Percentiles rank a stretch among this genome's conserved stretches.
These are phyloP conservation scores for Caenorhabditis afra DNA, from an alignment of 2,888 invertebrate genomes.

Conservation along the genomic window DNA sequence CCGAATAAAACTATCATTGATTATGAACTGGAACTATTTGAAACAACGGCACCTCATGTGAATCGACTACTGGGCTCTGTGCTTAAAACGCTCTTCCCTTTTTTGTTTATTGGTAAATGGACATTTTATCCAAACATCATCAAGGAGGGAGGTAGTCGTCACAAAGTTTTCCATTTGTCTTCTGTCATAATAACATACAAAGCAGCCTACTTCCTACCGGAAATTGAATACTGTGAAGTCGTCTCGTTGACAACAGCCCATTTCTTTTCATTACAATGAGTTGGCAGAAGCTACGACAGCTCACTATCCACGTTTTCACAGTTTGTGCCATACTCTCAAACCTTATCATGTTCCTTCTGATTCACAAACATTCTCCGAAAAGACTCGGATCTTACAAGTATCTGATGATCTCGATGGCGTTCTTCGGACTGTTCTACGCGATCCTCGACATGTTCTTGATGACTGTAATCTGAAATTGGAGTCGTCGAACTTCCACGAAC, in stretches of 20 bases:
- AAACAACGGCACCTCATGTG: slow-evolving; percentile 47
- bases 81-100: not conserved
- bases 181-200: too few species aligned
- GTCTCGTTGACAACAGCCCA: too few species aligned
- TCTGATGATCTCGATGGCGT: not conserved
- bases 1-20: too few species aligned
- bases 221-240: too few species aligned
- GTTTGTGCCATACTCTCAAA: slow-evolving; percentile 14
- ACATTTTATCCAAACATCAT: too few species aligned
- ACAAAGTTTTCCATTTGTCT: too few species aligned
- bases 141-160: too few species aligned
- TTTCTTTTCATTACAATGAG: slow-evolving; percentile 25
- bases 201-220: too few species aligned
- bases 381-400: slow-evolving; percentile 29
- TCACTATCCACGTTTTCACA: slow-evolving; percentile 4
- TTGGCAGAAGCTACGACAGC: not conserved
- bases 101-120: slow-evolving; percentile 7
- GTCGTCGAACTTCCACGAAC: not conserved
- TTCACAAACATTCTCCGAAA: slow-evolving; percentile 37
- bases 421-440: slow-evolving; percentile 16
- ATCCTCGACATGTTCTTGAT: slow-evolving; percentile 21
- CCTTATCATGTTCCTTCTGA: slow-evolving; percentile 15
- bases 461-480: slow-evolving; percentile 8
- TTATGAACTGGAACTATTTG: too few species aligned
- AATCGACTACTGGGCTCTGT: slow-evolving; percentile 45